Base-by-base conservation (phyloP, 64 coral and sea anemone genomes). In the Actinia equina region DNA sequence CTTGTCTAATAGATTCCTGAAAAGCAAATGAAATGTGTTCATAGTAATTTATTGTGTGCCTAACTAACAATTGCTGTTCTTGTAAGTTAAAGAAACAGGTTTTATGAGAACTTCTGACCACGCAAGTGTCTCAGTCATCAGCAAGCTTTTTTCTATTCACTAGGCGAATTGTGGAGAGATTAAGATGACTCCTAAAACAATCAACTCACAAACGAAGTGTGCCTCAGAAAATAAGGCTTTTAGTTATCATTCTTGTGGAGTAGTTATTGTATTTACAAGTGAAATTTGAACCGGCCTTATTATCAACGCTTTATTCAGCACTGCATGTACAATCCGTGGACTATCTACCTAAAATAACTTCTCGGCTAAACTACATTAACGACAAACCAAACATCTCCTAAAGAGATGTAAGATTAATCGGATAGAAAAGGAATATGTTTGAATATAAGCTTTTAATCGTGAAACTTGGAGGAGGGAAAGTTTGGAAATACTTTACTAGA, bases 121-220 rank as follows among this genome's bases (percentile, higher is more conserved):
- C 41, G 78, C 43, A 81, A 81, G 78, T 81, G 78, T 8, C 78
- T 81, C 49, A 52, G 43, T 23, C 17, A 81, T 81, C 78, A 81
- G 19, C 69, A 14, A 74, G 26, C 10, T 49, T 43, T 8, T 10
- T 22, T 23, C 22, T 52, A 49, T 44, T 52, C 78, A 44, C 22
- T 23, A 4, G 49, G 20, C 52, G 78, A 81, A 51, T 81, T 81
- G 78, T 17, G 43, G 78, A 52, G 18, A 52, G 78, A 81, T 81
- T 81, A 81, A 49, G 18, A 44, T n/a, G 78, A 49, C 49, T 37
- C 30, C 30, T 49, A 81, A 81, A 51, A 81, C 78, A 81, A 81
- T 81, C 49, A 20, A 81, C 49, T 49, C 20, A 52, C 52, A 81
- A 81, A 49, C 42, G 78, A 43, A 81, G 78, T 81, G 78, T 81